Base-by-base conservation (phyloP, 2,113 vertebrate genomes). In the Hippolais icterina region DNA sequence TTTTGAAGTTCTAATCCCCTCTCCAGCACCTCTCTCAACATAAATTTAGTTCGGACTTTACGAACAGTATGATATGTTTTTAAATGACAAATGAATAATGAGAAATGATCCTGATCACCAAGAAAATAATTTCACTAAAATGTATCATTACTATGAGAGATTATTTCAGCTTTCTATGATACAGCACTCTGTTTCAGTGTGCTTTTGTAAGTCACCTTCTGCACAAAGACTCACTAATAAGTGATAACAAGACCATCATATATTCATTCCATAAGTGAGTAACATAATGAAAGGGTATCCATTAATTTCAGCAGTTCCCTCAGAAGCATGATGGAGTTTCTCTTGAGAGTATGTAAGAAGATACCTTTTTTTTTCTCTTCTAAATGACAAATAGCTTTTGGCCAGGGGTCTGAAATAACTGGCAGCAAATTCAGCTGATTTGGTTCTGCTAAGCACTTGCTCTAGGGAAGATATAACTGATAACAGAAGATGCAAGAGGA, bases 1-100 rank as follows among this genome's bases (percentile, higher is more conserved):
- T 74, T 91, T 76, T 88, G 72, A 95, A 82, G 65, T 93, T 82
- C 71, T 90, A 94, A 81, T 80, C 31, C 33, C 33, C 49, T 93
- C 81, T 88, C 57, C 44, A 87, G 47, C 37, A 77, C 37, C 31
- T 37, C 19, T 65, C 63, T 70, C 22, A 75, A 75, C 11, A 72
- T 54, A 64, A 79, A 76, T 87, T 71, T 89, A 56, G 28, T 83
- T 91, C 83, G 35, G 41, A 71, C 42, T 69, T 94, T 42, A 83
- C 66, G 72, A 82, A 16, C 33, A 66, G 49, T 64, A 70, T 59
- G 49, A 35, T 70, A 52, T 54, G 20, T 44, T 87, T 89, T 87
- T 44, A 87, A 83, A 77, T 41, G 31, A 76, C 28, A 28, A 93
- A 56, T 33, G 27, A 64, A 80, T 69, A 93, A 85, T 65, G 18